Evolutionary conservation across 2,113 vertebrate genomes (phyloP), one percentile per base, ranked within the genome.

Genomic region (Microcebus griseorufus): DNA sequence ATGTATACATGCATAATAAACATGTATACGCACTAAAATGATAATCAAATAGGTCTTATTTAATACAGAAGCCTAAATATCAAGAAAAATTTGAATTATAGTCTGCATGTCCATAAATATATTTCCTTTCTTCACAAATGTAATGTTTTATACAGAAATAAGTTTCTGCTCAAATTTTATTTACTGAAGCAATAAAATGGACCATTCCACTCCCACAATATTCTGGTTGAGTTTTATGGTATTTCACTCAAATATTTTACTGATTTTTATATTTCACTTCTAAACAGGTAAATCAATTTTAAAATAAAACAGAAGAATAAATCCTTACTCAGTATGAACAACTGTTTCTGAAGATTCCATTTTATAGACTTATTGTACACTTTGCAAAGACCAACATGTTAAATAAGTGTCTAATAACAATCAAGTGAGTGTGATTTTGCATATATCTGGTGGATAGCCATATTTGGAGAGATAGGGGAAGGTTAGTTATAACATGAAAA

Each of bases 261-360:
- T 89, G 65, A 79, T 39, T 90, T 95, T 88, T 79, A 53, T 75
- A 92, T 76, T 95, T 92, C 7, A 64, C 23, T 80, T 96, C 32
- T 72, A 72, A 75, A 53, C 8, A 84, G 53, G 9, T 42, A 32
- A 80, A 75, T 94, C 22, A 4, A 6, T 53, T 93, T 78, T 76
- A 25, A 69, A 90, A 27, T 83, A 87, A 69, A 93, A 17, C 11
- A 55, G 82, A 89, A 82, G 37, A n/a, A 34, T 5, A 67, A 27
- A 69, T 92, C 2, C 5, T 4, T 93, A n/a, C 29, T 79, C 25
- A 53, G n/a, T 32, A 60, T 9, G 7, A 48, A 75, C 32, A 85
- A 72, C 22, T 73, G 45, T 18, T 84, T 81, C 76, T 90, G 70
- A 95, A 76, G 39, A 80, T 80, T 69, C 12, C 10, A 20, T 88